Evolutionary conservation across 2,888 invertebrate genomes (phyloP).

Genomic region (Neocrepidodera transversa): DNA sequence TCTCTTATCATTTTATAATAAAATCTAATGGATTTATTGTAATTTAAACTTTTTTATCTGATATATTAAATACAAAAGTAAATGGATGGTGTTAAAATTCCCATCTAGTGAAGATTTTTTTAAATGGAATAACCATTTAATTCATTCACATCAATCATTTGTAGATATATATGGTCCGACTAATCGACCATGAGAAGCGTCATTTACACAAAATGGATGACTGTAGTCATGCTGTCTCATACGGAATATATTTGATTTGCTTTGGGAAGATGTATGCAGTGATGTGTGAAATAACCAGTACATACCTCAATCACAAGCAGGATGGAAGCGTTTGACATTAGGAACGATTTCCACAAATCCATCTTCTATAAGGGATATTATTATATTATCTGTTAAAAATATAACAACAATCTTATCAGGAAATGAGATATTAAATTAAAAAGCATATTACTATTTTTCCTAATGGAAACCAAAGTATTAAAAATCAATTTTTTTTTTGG

Average conservation of each 20-base stretch:
- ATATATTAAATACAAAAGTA: no score
- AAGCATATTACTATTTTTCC: no score
- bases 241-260: conserved; percentile 46
- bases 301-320: conserved; percentile 48
- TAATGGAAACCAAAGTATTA: no score
- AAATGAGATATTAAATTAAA: no score
- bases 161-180: conserved; percentile 30
- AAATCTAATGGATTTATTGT: no score
- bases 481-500: no score
- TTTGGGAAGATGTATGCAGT: conserved; percentile 50
- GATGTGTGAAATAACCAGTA: conserved; percentile 57
- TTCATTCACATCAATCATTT: conserved; percentile 34
- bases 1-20: no score
- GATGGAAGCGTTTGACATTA: conserved; percentile 40
- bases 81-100: conserved; percentile 38
- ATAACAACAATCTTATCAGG: no score
- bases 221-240: conserved; percentile 43
- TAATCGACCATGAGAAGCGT: conserved; percentile 44
- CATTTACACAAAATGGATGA: conserved; percentile 53
- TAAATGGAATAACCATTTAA: conserved; percentile 45
- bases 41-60: no score
- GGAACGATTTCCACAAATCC: conserved; percentile 47
- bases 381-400: no score
- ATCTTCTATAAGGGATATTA: no score
- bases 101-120: conserved; percentile 44